phyloP scores from a whole-genome alignment of 2,888 invertebrate species.

The Drosophila anomalata region DNA sequence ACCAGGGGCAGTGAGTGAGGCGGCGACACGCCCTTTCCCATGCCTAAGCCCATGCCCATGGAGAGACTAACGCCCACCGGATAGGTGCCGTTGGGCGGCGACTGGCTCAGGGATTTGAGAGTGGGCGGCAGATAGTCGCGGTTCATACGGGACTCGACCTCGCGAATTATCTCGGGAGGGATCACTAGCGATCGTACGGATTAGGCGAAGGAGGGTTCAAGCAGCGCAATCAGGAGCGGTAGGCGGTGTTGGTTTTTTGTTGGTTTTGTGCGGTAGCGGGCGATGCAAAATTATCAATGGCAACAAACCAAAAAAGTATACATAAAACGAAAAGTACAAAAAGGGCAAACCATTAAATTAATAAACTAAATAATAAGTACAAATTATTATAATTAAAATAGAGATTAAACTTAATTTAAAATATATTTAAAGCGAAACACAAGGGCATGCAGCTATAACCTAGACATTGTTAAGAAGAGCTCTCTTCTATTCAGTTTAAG shows the following conservation, averaged over 20 bases:
- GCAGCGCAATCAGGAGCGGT: conserved; percentile 47
- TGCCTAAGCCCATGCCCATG: conserved; percentile 34
- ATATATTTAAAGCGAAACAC: conserved; percentile 8
- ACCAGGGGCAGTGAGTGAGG: conserved; percentile 65
- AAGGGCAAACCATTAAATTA: conserved; percentile 55
- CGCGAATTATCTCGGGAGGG: conserved; percentile 94
- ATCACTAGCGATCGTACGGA: conserved; percentile 87
- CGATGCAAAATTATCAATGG: conserved; percentile 55
- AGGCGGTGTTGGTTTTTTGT: conserved; percentile 39
- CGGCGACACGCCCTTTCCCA: conserved; percentile 33
- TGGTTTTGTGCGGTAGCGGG: conserved; percentile 43
- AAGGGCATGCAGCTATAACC: conserved; percentile 6
- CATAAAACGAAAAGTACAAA: conserved; percentile 47
- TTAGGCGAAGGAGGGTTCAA: conserved; percentile 22
- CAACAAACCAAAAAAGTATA: conserved; percentile 65
- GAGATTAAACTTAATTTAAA: conserved; percentile 1
- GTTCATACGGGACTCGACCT: conserved; percentile 95
- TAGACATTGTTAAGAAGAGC: neutral
- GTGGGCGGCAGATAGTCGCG: conserved; percentile 91
- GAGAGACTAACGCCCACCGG: conserved; percentile 41
- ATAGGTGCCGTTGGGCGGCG: conserved; percentile 72
- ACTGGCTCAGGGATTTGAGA: conserved; percentile 82
- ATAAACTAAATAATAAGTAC: conserved; percentile 17
- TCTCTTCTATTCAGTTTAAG: too few species aligned
- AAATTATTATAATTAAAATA: conserved; percentile 23